phyloP scores from a whole-genome alignment of 2,113 vertebrate genomes.

The Catagonus wagneri region DNA sequence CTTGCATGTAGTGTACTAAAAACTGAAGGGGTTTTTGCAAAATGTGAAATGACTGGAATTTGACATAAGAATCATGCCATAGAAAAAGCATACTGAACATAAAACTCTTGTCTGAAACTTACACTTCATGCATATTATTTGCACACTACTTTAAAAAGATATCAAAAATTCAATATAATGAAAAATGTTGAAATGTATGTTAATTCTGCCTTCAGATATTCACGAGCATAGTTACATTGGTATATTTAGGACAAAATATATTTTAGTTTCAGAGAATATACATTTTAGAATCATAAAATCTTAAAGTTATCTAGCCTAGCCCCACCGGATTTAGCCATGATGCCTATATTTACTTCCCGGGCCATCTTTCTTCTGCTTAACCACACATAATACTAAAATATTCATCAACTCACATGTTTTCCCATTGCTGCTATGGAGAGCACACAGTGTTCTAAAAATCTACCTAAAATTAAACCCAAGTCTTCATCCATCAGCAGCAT shows the following conservation, averaged over 20 bases:
- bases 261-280: background rate
- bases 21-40: slow-evolving; percentile 11
- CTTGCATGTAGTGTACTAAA: background rate
- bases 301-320: background rate
- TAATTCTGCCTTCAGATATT: slow-evolving; percentile 27
- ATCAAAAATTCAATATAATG: background rate
- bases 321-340: background rate
- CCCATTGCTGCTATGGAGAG: background rate
- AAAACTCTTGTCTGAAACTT: background rate
- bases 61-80: background rate
- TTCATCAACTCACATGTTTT: background rate
- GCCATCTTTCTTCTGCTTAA: background rate
- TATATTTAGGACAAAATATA: slow-evolving; percentile 7
- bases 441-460: background rate
- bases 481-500: background rate
- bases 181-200: background rate
- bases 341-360: background rate
- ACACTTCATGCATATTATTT: background rate
- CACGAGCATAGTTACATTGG: background rate
- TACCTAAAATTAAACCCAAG: background rate
- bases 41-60: background rate
- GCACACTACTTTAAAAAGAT: background rate
- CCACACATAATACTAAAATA: background rate
- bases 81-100: slow-evolving; percentile 34
- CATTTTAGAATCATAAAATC: slow-evolving; percentile 26